Conservation (phyloP, 2,888 invertebrate genomes). For the Scaptomyza flava region DNA sequence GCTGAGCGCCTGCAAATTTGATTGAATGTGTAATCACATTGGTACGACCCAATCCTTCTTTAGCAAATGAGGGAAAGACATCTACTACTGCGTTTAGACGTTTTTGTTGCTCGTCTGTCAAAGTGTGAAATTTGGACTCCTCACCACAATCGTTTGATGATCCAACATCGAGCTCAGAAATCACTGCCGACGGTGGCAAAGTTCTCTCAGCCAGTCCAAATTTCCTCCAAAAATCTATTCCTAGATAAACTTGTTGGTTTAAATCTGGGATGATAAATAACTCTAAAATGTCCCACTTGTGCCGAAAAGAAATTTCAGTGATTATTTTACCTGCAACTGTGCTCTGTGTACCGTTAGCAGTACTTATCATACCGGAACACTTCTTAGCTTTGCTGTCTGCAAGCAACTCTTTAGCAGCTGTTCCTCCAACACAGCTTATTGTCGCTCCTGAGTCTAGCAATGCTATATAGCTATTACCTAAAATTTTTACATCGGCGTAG, state of each 20-base stretch:
- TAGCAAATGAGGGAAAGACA: neutral
- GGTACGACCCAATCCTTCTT: neutral
- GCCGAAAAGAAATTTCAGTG: neutral
- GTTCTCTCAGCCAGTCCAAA: neutral
- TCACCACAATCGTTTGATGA: neutral
- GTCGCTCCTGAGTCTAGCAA: no score
- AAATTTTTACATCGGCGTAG: no score
- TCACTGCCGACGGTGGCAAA: neutral
- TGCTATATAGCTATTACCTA: no score
- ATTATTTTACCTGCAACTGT: neutral
- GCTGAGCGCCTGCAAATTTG: neutral
- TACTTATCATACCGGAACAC: neutral
- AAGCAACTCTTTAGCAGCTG: neutral
- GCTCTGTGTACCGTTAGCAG: neutral
- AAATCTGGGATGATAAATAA: neutral
- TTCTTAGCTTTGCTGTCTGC: neutral
- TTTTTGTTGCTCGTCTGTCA: neutral
- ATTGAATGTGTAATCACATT: neutral
- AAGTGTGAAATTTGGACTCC: no score
- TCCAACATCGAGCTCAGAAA: neutral
- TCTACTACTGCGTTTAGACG: neutral
- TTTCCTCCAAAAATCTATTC: neutral
- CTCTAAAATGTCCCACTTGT: neutral
- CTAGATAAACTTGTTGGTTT: neutral
- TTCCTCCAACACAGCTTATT: neutral